Evolutionary conservation across 2,797 vertebrate species (phyloP).

Genomic region (Heterohyrax brucei): DNA sequence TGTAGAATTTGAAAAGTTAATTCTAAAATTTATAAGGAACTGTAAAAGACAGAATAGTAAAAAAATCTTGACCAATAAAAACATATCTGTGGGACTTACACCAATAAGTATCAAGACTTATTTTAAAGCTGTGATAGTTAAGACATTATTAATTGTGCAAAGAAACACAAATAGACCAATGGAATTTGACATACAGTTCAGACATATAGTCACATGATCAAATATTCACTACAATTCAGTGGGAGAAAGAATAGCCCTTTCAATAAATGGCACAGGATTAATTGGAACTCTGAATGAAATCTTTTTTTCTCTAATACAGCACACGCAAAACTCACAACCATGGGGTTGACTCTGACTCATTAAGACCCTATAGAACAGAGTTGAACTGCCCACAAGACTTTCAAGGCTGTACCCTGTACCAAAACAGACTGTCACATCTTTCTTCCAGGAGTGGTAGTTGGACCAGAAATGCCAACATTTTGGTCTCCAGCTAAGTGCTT

Average conservation of each 20-base stretch:
- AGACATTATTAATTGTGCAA: neutral
- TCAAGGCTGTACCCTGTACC: too few species aligned
- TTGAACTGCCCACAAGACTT: too few species aligned
- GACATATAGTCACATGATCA: neutral
- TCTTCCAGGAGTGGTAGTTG: too few species aligned
- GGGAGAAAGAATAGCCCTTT: too few species aligned
- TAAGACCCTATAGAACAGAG: too few species aligned
- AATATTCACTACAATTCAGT: conserved; percentile 33
- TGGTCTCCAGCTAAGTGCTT: too few species aligned
- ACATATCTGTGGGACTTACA: neutral
- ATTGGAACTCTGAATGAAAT: conserved; percentile 23
- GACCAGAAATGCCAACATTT: too few species aligned
- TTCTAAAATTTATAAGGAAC: conserved; percentile 38
- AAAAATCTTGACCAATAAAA: conserved; percentile 19
- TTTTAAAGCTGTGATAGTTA: conserved; percentile 34
- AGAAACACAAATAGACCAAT: neutral
- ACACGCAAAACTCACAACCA: neutral
- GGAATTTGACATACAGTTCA: neutral
- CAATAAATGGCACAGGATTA: neutral
- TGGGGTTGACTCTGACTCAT: too few species aligned
- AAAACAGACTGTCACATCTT: too few species aligned
- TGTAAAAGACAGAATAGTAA: neutral
- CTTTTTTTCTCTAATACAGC: neutral
- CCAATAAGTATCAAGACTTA: neutral
- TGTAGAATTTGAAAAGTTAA: neutral